These are phyloP conservation scores for Arrhamphus sclerolepis DNA, from an alignment of 2,797 vertebrate genomes.

Conservation along the genomic window DNA sequence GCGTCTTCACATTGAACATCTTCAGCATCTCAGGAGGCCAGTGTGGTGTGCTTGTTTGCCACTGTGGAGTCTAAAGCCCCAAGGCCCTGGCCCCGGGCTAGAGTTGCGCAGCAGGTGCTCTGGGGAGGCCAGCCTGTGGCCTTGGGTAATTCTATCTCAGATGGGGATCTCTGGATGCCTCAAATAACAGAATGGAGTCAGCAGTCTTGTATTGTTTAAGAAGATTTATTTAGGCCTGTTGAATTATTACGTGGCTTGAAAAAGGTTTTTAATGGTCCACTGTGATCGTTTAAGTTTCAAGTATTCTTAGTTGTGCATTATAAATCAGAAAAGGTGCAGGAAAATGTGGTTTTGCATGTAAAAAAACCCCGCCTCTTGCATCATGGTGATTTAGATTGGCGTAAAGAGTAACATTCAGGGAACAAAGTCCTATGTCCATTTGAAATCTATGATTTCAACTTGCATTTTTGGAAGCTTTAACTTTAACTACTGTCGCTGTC, in stretches of 20 bases:
- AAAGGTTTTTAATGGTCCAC: no score
- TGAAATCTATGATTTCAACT: conserved; percentile 19
- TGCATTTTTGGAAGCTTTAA: conserved; percentile 47
- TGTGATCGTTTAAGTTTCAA: no score
- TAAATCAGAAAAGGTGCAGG: no score
- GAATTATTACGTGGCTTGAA: no score
- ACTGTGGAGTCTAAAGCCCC: conserved; percentile 18
- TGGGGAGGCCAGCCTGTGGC: conserved; percentile 34
- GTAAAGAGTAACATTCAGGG: conserved; percentile 4
- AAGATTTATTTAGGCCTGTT: neutral
- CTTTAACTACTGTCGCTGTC: no score
- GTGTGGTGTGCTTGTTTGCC: conserved; percentile 2
- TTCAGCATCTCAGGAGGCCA: conserved; percentile 8
- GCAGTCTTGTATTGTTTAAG: conserved; percentile 26
- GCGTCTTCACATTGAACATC: conserved; percentile 1
- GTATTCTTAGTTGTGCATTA: no score
- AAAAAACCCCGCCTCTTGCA: no score
- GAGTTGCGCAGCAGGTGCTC: conserved; percentile 62
- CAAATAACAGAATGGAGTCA: conserved; percentile 29
- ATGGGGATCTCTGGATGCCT: conserved; percentile 39
- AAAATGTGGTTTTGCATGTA: neutral
- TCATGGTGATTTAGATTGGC: neutral
- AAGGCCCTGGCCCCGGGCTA: conserved; percentile 28
- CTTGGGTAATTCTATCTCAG: conserved; percentile 49
- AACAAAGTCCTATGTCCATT: conserved; percentile 6